Evolutionary conservation across 2,113 vertebrate species (phyloP), one percentile per base, ranked within the genome.

Genomic region (Dipodomys spectabilis): DNA sequence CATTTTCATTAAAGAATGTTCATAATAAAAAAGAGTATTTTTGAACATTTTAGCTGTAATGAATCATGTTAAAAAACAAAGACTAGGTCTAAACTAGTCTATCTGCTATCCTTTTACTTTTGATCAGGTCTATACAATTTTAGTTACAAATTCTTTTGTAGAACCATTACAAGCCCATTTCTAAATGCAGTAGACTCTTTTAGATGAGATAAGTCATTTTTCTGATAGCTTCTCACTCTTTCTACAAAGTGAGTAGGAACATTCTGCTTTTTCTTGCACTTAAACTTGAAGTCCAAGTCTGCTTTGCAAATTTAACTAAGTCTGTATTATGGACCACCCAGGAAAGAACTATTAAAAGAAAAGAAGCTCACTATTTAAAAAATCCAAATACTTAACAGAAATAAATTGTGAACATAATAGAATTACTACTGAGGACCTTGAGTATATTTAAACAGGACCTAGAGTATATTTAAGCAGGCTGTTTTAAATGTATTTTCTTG

Each of bases 211-310:
- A 83, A 95, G 82, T 82, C 18, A 44, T n/a, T 95, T 94, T 80
- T 16, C 78, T 93, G 74, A 32, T 72, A 86, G 71, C 73, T 44
- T 79, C 80, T 88, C 44, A 32, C 10, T 72, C 78, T 68, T 75
- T 25, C 28, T 87, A 77, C 49, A 93, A 93, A 84, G 30, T 95
- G 92, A 77, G 18, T 32, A 75, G 35, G 80, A 94, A 75, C 27
- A 83, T 71, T 22, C 86, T 93, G 45, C 53, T 44, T 83, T 91
- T 86, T 67, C 81, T 91, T 94, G 1, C 27, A 7, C 65, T 96
- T 85, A 68, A 80, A 85, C 86, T 53, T 85, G 67, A 94, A 96
- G 93, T 28, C 90, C 44, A 94, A 84, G 87, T 92, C 23, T 82
- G n/a, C 64, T 90, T 82, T 73, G 49, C 44, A 93, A 87, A 81